Conservation (phyloP, 1,140 invertebrate species). For the Acromyrmex heyeri region DNA sequence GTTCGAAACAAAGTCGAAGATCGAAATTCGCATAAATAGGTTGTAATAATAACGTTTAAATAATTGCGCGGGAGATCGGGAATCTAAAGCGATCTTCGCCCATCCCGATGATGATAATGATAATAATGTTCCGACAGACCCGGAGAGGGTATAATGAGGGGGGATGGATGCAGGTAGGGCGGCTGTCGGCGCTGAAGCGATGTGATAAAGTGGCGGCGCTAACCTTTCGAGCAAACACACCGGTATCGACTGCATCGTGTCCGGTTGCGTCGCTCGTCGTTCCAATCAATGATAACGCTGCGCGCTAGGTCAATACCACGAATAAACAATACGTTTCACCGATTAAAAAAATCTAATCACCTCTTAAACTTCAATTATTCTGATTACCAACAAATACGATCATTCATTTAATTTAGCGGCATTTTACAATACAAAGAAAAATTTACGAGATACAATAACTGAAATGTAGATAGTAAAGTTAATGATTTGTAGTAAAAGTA, state of each 20-base stretch:
- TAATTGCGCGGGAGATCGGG: not conserved
- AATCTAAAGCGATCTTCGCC: slow-evolving; percentile 57
- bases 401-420: not conserved
- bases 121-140: slow-evolving; percentile 39
- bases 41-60: slow-evolving; percentile 24
- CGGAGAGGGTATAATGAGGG: slow-evolving; percentile 6
- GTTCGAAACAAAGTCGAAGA: not conserved
- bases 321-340: slow-evolving; percentile 34
- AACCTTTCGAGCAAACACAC: slow-evolving; percentile 73
- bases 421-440: not conserved
- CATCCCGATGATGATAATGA: slow-evolving; percentile 46
- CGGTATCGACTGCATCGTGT: slow-evolving; percentile 56
- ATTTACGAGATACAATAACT: not conserved
- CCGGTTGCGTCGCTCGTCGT: slow-evolving; percentile 18
- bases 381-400: not conserved
- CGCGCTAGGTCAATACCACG: slow-evolving; percentile 25
- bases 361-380: not conserved
- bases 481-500: too few species aligned
- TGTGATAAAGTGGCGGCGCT: slow-evolving; percentile 79
- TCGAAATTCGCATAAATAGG: slow-evolving; percentile 11
- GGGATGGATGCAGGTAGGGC: slow-evolving; percentile 66
- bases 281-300: not conserved
- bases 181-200: slow-evolving; percentile 70
- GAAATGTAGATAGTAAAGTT: not conserved
- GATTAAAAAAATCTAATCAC: slow-evolving; percentile 65